Base-by-base conservation (phyloP, 2,113 vertebrate genomes). In the Parotia lawesii region DNA sequence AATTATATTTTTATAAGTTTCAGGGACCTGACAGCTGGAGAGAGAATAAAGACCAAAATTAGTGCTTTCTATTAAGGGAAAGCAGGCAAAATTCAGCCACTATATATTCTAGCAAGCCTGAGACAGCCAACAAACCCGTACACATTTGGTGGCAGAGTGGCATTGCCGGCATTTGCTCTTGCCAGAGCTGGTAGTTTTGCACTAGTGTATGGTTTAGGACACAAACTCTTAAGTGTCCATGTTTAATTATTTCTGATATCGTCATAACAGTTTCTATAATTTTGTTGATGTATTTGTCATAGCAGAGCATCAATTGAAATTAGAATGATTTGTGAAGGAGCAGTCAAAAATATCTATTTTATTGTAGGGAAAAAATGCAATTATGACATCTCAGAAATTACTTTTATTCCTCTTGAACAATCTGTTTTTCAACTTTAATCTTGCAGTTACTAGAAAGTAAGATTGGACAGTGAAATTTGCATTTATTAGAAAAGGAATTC, bases 1-100 rank as follows among this genome's bases (percentile, higher is more conserved):
- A 90, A 96, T 96, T 93, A 79, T 88, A 87, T 85, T 94, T 95
- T 85, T 80, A 90, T 92, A 92, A 93, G 88, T 94, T 96, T 90
- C 72, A 90, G 48, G 44, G 75, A 93, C 73, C 79, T 94, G 94
- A 67, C 79, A 96, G 72, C 85, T 96, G 92, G 69, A 92, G 83
- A 94, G 72, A 91, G 60, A 91, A 80, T 72, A 88, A 44, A 86
- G 72, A 84, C 88, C 82, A 94, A 94, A 94, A 95, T 92, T 90
- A 94, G 85, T 83, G 33, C 60, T 80, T 95, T 92, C 92, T 62
- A 51, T 95, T 88, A 92, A 77, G 69, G 72, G 94, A 93, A 94
- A 90, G 76, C 47, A 84, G 64, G 65, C 64, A 93, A 93, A 95
- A 90, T 23, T 83, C 79, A 74, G 64, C 19, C 9, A 6, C 85